Conservation (phyloP, 2,113 vertebrate genomes). For the Lontra canadensis region DNA sequence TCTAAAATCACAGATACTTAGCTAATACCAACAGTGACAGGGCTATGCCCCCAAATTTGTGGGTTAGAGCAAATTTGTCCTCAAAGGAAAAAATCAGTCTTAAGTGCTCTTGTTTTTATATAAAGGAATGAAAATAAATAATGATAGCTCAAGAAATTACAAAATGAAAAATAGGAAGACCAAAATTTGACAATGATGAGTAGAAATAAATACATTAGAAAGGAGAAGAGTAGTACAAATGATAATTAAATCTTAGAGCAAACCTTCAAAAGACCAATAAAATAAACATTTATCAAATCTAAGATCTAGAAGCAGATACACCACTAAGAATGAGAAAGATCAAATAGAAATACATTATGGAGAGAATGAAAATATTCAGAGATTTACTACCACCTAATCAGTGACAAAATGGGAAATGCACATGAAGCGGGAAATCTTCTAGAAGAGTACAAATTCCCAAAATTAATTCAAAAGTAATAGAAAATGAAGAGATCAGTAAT, state of each 20-base stretch:
- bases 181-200: background rate
- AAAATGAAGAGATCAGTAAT: background rate
- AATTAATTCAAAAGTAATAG: conserved; percentile 19
- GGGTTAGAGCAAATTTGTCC: background rate
- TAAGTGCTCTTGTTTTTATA: conserved; percentile 2
- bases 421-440: background rate
- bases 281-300: conserved; percentile 15
- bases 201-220: background rate
- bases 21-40: background rate
- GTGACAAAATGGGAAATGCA: conserved; percentile 23
- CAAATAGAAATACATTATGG: background rate
- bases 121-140: conserved; percentile 34
- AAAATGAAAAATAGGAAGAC: conserved; percentile 10
- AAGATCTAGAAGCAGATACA: background rate
- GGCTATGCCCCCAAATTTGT: background rate
- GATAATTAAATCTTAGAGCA: background rate
- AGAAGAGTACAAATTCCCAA: conserved; percentile 27
- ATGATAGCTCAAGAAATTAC: background rate
- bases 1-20: conserved; percentile 18
- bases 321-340: background rate
- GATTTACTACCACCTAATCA: background rate
- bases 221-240: background rate
- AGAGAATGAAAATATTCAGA: conserved; percentile 12
- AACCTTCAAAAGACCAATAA: conserved; percentile 8
- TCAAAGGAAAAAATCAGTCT: background rate